Evolutionary conservation across 1,140 invertebrate species (phyloP).

Genomic region (Cherax quadricarinatus): DNA sequence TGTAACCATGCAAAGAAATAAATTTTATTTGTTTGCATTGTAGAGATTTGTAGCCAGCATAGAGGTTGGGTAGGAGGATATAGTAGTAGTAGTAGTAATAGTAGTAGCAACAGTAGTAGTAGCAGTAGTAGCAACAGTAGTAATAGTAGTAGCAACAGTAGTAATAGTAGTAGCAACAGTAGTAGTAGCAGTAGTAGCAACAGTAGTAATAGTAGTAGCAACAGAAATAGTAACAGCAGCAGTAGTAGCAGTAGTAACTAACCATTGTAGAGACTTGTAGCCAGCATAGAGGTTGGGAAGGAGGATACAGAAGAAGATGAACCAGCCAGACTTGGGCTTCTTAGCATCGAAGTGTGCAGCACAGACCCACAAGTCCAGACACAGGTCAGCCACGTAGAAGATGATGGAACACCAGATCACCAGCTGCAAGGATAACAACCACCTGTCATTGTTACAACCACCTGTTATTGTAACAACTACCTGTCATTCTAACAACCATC

Average conservation of each 20-base stretch:
- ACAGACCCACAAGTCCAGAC: slow-evolving; percentile 62
- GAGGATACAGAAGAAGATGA: slow-evolving; percentile 71
- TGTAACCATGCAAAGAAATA: no score
- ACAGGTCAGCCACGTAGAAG: slow-evolving; percentile 65
- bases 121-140: no score
- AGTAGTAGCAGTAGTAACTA: not conserved
- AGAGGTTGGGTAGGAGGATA: slow-evolving; percentile 70
- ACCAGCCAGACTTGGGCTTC: slow-evolving; percentile 57
- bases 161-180: no score
- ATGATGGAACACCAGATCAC: slow-evolving; percentile 50
- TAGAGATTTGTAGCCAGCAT: slow-evolving; percentile 72
- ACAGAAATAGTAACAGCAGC: no score
- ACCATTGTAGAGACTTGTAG: slow-evolving; percentile 73
- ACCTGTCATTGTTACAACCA: not conserved
- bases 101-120: no score
- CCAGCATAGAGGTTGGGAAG: slow-evolving; percentile 72
- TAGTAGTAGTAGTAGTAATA: not conserved
- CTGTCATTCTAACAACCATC: not conserved
- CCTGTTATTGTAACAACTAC: not conserved
- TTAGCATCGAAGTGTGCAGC: slow-evolving; percentile 33
- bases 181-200: no score
- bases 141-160: no score
- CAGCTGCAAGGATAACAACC: not conserved
- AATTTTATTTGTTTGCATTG: no score
- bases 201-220: no score